These are phyloP conservation scores for Drosophila mimetica DNA, from an alignment of 2,888 invertebrate genomes.

Conservation along the genomic window DNA sequence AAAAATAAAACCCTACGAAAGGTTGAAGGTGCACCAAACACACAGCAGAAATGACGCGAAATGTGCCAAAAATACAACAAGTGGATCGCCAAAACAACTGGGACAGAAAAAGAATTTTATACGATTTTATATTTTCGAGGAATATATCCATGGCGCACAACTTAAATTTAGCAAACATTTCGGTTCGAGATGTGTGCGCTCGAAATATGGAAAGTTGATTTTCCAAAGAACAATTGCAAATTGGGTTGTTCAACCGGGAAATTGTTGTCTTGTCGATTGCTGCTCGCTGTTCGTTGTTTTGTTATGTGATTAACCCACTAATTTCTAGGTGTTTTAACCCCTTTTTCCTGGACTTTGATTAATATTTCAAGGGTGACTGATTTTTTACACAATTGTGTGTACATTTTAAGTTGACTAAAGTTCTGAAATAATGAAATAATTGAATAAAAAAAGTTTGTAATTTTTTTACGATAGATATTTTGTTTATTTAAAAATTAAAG, in stretches of 20 bases:
- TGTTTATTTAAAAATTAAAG: too few relatives aligned
- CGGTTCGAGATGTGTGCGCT: not conserved
- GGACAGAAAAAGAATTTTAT: slow-evolving; percentile 21
- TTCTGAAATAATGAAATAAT: too few relatives aligned
- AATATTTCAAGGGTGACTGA: not conserved
- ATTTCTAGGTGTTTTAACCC: not conserved
- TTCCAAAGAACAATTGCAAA: slow-evolving; percentile 9
- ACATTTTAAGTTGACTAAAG: too few relatives aligned
- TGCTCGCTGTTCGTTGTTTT: slow-evolving; percentile 21
- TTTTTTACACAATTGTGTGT: not conserved
- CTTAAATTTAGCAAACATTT: slow-evolving; percentile 26
- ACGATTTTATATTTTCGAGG: slow-evolving; percentile 3
- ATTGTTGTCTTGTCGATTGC: slow-evolving; percentile 5
- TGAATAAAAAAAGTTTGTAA: too few relatives aligned
- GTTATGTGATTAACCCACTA: slow-evolving; percentile 3
- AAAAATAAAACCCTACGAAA: slow-evolving; percentile 18
- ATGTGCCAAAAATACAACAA: slow-evolving; percentile 40
- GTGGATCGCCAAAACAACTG: slow-evolving; percentile 8
- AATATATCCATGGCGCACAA: slow-evolving; percentile 5
- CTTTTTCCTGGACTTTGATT: not conserved
- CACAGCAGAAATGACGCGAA: slow-evolving; percentile 26
- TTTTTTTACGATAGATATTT: too few relatives aligned
- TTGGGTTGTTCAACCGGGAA: slow-evolving; percentile 26
- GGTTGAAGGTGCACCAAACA: slow-evolving; percentile 29
- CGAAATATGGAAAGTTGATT: not conserved